Percentiles rank a stretch among this genome's conserved stretches.
Evolutionary conservation across 1,140 invertebrate genomes (phyloP).

Genomic region (Pseudomyrmex sp.): DNA sequence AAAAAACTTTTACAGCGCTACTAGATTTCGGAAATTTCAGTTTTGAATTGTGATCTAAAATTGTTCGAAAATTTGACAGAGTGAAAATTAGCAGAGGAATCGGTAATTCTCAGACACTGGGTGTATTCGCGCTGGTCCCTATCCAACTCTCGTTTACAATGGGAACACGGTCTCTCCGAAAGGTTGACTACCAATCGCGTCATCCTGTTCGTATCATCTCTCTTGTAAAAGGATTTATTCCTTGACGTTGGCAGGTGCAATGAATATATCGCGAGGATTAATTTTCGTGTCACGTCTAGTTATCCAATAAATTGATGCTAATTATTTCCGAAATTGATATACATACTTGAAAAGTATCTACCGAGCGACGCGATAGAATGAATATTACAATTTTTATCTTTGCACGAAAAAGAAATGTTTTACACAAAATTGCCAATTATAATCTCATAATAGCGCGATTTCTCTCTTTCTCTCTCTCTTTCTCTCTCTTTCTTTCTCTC

Average conservation of each 20-base stretch:
- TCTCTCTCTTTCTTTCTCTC: neutral
- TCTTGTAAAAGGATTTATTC: constrained; percentile 32
- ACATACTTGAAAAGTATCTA: no score
- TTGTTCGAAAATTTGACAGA: no score
- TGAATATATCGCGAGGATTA: neutral
- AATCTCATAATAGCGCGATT: constrained; percentile 2
- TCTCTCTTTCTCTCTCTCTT: neutral
- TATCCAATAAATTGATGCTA: neutral
- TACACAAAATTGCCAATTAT: constrained; percentile 32
- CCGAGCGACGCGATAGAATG: neutral
- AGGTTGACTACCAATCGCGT: constrained; percentile 38
- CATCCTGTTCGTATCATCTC: constrained; percentile 13
- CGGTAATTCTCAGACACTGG: neutral
- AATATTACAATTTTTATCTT: constrained; percentile 1
- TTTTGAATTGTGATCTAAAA: no score
- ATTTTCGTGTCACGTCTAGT: constrained; percentile 25
- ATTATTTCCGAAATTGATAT: no score
- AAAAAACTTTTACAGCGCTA: no score
- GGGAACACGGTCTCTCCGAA: constrained; percentile 29
- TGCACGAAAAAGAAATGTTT: neutral
- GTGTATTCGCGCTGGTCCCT: constrained; percentile 8
- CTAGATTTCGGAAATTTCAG: no score
- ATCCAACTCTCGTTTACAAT: constrained; percentile 35
- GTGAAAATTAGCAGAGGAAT: no score
- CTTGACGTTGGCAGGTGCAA: constrained; percentile 1